These are phyloP conservation scores for Typhlichthys subterraneus DNA, from an alignment of 2,797 vertebrate species.

Conservation along the genomic window DNA sequence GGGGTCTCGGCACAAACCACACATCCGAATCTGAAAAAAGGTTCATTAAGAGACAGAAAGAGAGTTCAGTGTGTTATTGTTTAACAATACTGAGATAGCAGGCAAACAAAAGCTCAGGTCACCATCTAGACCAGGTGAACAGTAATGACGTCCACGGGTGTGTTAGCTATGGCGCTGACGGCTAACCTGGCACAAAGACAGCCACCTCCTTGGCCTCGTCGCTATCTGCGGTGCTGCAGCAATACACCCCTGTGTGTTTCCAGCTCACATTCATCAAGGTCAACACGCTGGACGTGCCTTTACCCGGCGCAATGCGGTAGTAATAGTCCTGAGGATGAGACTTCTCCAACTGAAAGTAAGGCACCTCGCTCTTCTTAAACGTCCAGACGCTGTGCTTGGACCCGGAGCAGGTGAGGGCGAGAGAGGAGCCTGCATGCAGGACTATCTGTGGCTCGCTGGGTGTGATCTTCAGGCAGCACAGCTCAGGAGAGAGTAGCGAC, in stretches of 20 bases:
- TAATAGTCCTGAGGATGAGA: constrained; percentile 11
- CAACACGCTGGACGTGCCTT: constrained; percentile 71
- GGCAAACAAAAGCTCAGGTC: no score
- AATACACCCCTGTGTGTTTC: constrained; percentile 86
- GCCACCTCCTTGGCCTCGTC: constrained; percentile 73
- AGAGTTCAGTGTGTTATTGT: neutral
- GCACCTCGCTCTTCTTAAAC: constrained; percentile 69
- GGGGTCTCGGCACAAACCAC: constrained; percentile 82
- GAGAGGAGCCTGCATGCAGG: constrained; percentile 76
- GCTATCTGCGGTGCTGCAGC: constrained; percentile 71
- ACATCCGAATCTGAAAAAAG: constrained; percentile 78
- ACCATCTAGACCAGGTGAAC: no score
- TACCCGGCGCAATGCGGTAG: constrained; percentile 43
- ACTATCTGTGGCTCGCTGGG: constrained; percentile 75
- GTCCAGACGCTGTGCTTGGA: constrained; percentile 73
- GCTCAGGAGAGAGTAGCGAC: constrained; percentile 56
- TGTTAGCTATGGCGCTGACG: neutral
- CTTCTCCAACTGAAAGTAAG: constrained; percentile 49
- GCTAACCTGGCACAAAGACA: constrained; percentile 89
- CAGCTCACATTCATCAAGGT: constrained; percentile 81
- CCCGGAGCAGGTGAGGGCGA: constrained; percentile 82
- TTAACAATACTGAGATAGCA: no score
- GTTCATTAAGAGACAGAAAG: neutral
- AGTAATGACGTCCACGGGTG: no score
- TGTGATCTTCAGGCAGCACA: constrained; percentile 71